Percentiles rank a stretch among this genome's conserved stretches.
Conservation (phyloP, 2,797 vertebrate genomes). For the Arnoldichthys spilopterus region DNA sequence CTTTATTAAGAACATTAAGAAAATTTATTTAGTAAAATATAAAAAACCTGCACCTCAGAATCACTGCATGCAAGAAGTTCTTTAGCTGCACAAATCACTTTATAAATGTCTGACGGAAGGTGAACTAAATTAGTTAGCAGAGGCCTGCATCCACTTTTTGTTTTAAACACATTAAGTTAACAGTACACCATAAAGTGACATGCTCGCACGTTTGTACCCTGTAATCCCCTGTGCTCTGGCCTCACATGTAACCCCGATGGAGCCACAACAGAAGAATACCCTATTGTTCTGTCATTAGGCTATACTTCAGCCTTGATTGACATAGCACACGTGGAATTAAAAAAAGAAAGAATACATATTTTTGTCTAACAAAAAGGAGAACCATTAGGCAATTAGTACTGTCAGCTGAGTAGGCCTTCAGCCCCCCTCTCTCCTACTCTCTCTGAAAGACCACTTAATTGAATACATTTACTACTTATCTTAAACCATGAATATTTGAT, state of each 20-base stretch:
- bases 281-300: slow-evolving; percentile 61
- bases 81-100: neutral
- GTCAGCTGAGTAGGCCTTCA: slow-evolving; percentile 94
- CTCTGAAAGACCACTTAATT: slow-evolving; percentile 96
- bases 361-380: slow-evolving; percentile 78
- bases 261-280: slow-evolving; percentile 58
- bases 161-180: slow-evolving; percentile 26
- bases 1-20: no score
- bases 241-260: slow-evolving; percentile 55
- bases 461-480: slow-evolving; percentile 99
- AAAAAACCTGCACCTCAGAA: neutral
- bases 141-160: neutral
- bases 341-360: slow-evolving; percentile 67
- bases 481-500: slow-evolving; percentile 99
- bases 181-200: slow-evolving; percentile 17
- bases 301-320: slow-evolving; percentile 60
- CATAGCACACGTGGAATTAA: slow-evolving; percentile 60
- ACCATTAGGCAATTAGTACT: slow-evolving; percentile 91
- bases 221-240: slow-evolving; percentile 34
- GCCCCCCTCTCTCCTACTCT: slow-evolving; percentile 68
- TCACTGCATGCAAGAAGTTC: neutral
- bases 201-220: neutral
- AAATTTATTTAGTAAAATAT: neutral
- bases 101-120: neutral
- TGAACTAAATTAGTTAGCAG: slow-evolving; percentile 9